phyloP scores from a whole-genome alignment of 2,113 vertebrate species.

The Pycnonotus jocosus region DNA sequence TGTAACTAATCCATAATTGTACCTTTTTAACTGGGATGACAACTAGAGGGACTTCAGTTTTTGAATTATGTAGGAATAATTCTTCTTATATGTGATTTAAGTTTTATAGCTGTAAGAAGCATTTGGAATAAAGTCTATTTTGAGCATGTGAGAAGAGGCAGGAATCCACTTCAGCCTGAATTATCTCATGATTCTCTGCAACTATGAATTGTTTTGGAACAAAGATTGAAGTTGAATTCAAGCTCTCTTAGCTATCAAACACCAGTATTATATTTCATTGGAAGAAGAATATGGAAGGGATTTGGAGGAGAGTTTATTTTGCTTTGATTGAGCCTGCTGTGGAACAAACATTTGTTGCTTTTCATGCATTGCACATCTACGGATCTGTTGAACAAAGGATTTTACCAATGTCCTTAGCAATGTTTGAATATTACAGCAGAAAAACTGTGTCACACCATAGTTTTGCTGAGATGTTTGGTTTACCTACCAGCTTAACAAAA shows the following conservation, averaged over 20 bases:
- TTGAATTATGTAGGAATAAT: not conserved
- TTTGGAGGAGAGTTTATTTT: not conserved
- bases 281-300: not conserved
- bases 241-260: not conserved
- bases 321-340: not conserved
- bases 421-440: not conserved
- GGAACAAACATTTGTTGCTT: not conserved
- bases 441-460: not conserved
- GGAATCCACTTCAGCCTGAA: not conserved
- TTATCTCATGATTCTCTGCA: not conserved
- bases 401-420: not conserved
- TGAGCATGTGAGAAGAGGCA: not conserved
- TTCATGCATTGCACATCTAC: not conserved
- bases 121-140: not conserved
- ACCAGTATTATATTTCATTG: not conserved
- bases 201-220: not conserved
- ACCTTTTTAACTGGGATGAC: not conserved
- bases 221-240: not conserved
- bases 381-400: not conserved
- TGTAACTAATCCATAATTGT: conserved; percentile 4
- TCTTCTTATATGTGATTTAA: not conserved
- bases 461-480: not conserved
- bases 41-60: not conserved
- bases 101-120: not conserved
- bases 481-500: not conserved